Evolutionary conservation across 2,888 invertebrate genomes (phyloP), one percentile per base, ranked within the genome.

Genomic region (Catocala sponsa): DNA sequence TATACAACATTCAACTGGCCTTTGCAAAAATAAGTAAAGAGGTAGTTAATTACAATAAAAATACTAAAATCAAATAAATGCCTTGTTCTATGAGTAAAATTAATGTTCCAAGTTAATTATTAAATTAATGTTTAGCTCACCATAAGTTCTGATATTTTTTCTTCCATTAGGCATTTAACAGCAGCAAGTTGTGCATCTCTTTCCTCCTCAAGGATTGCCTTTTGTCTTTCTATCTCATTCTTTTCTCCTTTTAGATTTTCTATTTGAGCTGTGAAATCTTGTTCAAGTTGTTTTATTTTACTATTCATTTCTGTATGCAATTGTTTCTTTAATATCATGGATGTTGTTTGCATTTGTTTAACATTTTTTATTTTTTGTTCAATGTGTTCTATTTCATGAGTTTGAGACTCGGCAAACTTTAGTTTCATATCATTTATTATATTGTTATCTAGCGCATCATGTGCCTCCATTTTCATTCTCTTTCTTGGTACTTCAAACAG

Each of bases 231-330:
- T 5, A 95, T 88, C 68, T 94, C 93, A 77, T 92, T 85, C 41
- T 93, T 94, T 62, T 94, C 89, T 0, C 95, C 94, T 68, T 91
- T 85, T n/a, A 95, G 87, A 47, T 90, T 89, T 63, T 92, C 86
- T 59, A 95, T 95, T 79, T 94, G 92, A 11, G 74, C 70, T 32
- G 92, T 89, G 75, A 93, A 91, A 7, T 92, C 86, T 55, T 73
- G 82, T 79, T 94, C 89, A 7, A 95, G 78, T 61, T 90, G 82
- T 55, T 89, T 82, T 38, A 95, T 93, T 72, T 95, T 94, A 51
- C 87, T 89, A 38, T 92, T 87, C 84, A 95, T 94, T 35, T 88
- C 88, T 33, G 81, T 77, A 63, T 95, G 83, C 47, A 95, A 80
- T 46, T 94, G 88, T 46, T 94, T 84, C 52, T 95, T 91, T 56